phyloP scores from a whole-genome alignment of 2,888 invertebrate species.

The Aricia artaxerxes region DNA sequence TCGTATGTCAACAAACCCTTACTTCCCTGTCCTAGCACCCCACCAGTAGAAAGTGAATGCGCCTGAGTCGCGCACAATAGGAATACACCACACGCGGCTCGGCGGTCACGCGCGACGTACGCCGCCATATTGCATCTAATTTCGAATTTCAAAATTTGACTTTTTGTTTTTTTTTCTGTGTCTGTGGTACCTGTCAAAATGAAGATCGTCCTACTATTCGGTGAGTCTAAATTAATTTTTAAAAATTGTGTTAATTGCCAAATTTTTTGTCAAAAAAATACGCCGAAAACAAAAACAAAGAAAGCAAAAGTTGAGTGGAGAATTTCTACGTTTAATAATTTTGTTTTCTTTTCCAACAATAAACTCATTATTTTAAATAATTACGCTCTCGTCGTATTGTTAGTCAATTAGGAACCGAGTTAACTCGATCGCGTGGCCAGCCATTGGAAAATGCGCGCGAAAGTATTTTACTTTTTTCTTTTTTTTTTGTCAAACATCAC shows the following conservation, averaged over 20 bases:
- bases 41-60: conserved; percentile 79
- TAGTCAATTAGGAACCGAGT: conserved; percentile 38
- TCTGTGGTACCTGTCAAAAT: conserved; percentile 53
- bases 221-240: conserved; percentile 54
- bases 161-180: conserved; percentile 55
- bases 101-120: conserved; percentile 68
- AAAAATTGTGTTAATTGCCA: background rate
- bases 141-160: conserved; percentile 48
- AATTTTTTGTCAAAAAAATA: background rate
- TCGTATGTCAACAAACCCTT: conserved; percentile 68
- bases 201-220: conserved; percentile 65
- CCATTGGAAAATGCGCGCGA: conserved; percentile 45
- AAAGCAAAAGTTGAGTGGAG: background rate
- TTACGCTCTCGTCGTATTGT: conserved; percentile 33
- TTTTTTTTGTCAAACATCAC: conserved; percentile 24
- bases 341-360: conserved; percentile 18
- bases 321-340: background rate
- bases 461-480: conserved; percentile 39
- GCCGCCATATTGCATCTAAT: conserved; percentile 54
- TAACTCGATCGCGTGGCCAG: conserved; percentile 40
- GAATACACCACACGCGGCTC: conserved; percentile 65
- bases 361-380: conserved; percentile 20
- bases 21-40: conserved; percentile 66
- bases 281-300: background rate
- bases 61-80: conserved; percentile 49